Base-by-base conservation (phyloP, 2,888 invertebrate species). In the Tipula confusa region DNA sequence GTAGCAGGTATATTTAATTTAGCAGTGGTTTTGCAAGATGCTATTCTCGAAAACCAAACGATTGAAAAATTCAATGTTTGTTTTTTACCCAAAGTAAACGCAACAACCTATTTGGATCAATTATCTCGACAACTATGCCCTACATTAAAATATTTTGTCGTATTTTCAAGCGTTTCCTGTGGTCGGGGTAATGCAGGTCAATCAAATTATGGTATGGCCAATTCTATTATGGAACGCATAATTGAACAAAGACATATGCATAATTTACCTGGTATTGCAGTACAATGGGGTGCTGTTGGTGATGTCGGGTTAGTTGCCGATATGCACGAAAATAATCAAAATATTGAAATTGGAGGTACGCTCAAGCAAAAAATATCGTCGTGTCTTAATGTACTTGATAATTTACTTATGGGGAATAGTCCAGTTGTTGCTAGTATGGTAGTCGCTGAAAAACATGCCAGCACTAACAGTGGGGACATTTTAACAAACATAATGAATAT, bases 261-360 rank as follows among this genome's bases (percentile, higher is more conserved):
- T 7, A 95, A 95, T 0, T 91, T 94, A 0, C 95, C 96, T 0
- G 97, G 92, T 0, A 89, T 96, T 84, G 97, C 97, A 1, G 93
- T 98, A 11, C 96, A 98, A 88, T 98, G 97, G 97, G 97, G 98
- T 43, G 97, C 97, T 38, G 92, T 98, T 83, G 98, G 97, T 83
- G 97, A 98, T 89, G 93, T 94, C 18, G 97, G 97, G 84, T 91
- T 97, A 0, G 94, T 96, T 18, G 93, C 95, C 3, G 95, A 96
- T 83, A 92, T 93, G 93, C 91, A 93, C 85, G 93, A 94, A 84
- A 93, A 93, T 1, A 92, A 93, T 85, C 91, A 93, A 31, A 93
- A 94, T 85, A 88, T 94, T 29, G 92, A 93, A 85, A 94, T 94
- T 79, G 93, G 93, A 83, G 97, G 97, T 9, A 97, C 97, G 0